These are phyloP conservation scores for Drosophila melanogaster DNA, from an alignment of 1,140 invertebrate species.

Conservation along the genomic window DNA sequence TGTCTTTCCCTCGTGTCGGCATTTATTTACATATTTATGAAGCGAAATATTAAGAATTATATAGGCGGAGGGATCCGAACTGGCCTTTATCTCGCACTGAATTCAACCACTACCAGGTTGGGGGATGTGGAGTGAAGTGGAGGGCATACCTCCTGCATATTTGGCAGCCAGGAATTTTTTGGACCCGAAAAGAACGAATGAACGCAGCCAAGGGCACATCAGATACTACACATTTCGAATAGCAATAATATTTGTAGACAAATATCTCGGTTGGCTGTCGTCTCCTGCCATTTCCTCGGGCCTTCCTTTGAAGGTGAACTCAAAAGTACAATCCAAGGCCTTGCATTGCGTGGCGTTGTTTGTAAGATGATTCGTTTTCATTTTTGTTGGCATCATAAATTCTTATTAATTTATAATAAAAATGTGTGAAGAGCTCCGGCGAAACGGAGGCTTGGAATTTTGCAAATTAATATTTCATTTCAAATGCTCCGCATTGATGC, in stretches of 20 bases:
- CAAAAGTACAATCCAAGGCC: constrained; percentile 34
- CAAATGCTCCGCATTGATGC: constrained; percentile 53
- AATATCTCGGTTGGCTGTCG: constrained; percentile 55
- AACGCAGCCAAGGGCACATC: constrained; percentile 17
- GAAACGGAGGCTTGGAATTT: constrained; percentile 54
- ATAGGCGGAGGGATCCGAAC: constrained; percentile 6
- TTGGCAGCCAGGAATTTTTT: constrained; percentile 59
- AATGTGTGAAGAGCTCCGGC: constrained; percentile 44
- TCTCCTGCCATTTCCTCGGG: constrained; percentile 5
- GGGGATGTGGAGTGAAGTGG: neutral
- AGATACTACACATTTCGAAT: constrained; percentile 74
- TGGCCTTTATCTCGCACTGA: constrained; percentile 32
- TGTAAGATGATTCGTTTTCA: constrained; percentile 6
- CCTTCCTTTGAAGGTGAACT: constrained; percentile 49
- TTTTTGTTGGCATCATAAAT: constrained; percentile 64
- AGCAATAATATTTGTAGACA: constrained; percentile 79
- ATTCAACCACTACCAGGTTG: constrained; percentile 20
- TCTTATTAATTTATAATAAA: constrained; percentile 82
- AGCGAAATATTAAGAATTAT: constrained; percentile 67
- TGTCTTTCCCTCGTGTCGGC: constrained; percentile 32
- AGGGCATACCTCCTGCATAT: constrained; percentile 52
- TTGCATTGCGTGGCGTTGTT: constrained; percentile 11
- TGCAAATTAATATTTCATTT: constrained; percentile 79
- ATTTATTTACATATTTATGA: constrained; percentile 79
- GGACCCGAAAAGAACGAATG: neutral